phyloP scores from a whole-genome alignment of 1,140 invertebrate genomes.

The Hyles euphorbiae region DNA sequence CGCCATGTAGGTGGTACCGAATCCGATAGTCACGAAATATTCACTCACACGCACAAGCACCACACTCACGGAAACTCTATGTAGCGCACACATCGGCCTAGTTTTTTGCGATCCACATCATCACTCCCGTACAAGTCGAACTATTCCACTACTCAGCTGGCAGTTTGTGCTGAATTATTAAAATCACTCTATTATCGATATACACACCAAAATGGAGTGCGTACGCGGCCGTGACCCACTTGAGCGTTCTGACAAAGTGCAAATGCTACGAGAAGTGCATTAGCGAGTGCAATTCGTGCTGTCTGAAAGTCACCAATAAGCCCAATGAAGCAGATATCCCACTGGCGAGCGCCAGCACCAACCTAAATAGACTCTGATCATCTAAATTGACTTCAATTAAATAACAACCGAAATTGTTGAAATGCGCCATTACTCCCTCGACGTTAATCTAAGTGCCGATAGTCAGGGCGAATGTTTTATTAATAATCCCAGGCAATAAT shows the following conservation, averaged over 20 bases:
- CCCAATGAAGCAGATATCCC: constrained; percentile 75
- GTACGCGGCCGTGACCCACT: constrained; percentile 34
- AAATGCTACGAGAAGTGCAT: constrained; percentile 65
- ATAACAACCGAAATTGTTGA: constrained; percentile 76
- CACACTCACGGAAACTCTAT: constrained; percentile 7
- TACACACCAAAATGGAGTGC: neutral
- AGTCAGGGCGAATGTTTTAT: constrained; percentile 73
- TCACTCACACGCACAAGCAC: neutral
- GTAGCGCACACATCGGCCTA: constrained; percentile 7
- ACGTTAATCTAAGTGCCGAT: constrained; percentile 74
- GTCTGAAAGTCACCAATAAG: constrained; percentile 75
- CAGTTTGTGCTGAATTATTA: neutral
- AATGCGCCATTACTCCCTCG: constrained; percentile 74
- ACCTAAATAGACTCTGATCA: constrained; percentile 76
- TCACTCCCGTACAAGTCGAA: neutral
- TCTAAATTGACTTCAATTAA: constrained; percentile 76
- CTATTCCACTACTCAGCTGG: constrained; percentile 1
- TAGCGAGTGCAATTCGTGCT: constrained; percentile 71
- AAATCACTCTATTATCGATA: neutral
- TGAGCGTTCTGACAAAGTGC: constrained; percentile 37
- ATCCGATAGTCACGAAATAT: constrained; percentile 9
- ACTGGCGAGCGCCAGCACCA: constrained; percentile 70
- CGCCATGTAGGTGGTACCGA: constrained; percentile 6
- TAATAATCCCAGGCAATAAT: constrained; percentile 67
- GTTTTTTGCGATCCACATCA: constrained; percentile 9